These are phyloP conservation scores for Prorops nasuta DNA, from an alignment of 1,140 invertebrate genomes.

Conservation along the genomic window DNA sequence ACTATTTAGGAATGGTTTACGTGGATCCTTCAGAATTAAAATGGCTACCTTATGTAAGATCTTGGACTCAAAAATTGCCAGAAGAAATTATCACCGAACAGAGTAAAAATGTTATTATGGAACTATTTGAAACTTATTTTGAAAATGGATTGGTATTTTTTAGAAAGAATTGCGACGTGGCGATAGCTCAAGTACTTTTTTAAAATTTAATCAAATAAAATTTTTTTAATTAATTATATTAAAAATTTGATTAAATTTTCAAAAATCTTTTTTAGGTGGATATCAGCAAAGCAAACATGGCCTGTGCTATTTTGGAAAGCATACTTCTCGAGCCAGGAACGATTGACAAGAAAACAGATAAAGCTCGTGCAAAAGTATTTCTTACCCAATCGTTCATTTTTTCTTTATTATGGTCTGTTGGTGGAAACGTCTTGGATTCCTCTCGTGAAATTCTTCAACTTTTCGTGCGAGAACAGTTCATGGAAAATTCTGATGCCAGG, in stretches of 20 bases:
- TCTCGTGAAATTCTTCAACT: conserved; percentile 70
- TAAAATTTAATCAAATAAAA: conserved; percentile 1
- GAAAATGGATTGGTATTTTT: conserved; percentile 67
- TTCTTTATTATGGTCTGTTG: conserved; percentile 77
- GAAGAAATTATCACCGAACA: conserved; percentile 58
- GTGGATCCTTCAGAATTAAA: conserved; percentile 80
- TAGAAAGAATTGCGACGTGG: conserved; percentile 62
- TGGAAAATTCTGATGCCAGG: conserved; percentile 65
- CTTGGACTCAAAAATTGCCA: conserved; percentile 70
- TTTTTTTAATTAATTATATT: neutral
- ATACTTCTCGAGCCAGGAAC: conserved; percentile 58
- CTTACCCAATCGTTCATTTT: conserved; percentile 73
- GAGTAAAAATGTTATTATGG: conserved; percentile 58
- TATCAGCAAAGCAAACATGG: conserved; percentile 73
- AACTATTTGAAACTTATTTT: conserved; percentile 65
- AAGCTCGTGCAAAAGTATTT: conserved; percentile 61
- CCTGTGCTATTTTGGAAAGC: conserved; percentile 72
- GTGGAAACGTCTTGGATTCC: conserved; percentile 74
- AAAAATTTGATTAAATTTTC: neutral
- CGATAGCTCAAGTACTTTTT: conserved; percentile 62
- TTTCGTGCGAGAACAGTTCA: conserved; percentile 68
- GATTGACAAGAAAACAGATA: conserved; percentile 58
- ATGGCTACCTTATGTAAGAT: conserved; percentile 76
- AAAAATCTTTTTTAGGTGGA: conserved; percentile 63
- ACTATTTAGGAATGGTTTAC: conserved; percentile 78